Evolutionary conservation across 2,888 invertebrate genomes (phyloP), one percentile per base, ranked within the genome.

Genomic region (Hyposoter didymator): DNA sequence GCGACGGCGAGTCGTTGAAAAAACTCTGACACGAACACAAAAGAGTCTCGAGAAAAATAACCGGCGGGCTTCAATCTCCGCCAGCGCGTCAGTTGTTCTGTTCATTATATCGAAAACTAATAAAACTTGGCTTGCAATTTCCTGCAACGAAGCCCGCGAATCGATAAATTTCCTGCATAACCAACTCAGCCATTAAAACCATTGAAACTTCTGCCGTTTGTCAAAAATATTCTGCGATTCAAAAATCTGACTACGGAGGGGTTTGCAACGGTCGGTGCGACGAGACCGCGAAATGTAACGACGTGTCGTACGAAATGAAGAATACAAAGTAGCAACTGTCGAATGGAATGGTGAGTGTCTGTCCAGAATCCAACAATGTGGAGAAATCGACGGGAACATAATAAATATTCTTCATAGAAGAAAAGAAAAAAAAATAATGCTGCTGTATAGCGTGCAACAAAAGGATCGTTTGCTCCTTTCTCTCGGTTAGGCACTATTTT

Each of bases 401-500:
- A 28, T 14, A 59, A 59, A 59, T 59, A 59, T 59, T 6, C 22
- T 59, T 14, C 0, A 28, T 39, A 59, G 28, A 28, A 14, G 14
- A 28, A 14, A 59, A 28, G 28, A 59, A 59, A 28, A 28, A 59
- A 14, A 59, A 59, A 59, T 59, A 59, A 28, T 28, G 12, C 28
- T 28, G 59, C 22, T 28, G 35, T 35, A 39, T 0, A 0, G 28
- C 1, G 14, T 14, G 28, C 28, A 59, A 59, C 59, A 28, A 59
- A 59, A 59, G 28, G 28, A 59, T 59, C 59, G 59, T 6, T 59
- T 28, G 59, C 59, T 70, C 52, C 70, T 52, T 70, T 70, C 49
- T 49, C 70, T 52, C 35, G 1, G 52, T n/a, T 70, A 45, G 22
- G 22, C 5, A 28, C 43, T 69, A 47, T 69, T 28, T 69, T 69